These are phyloP conservation scores for Lamellibrachia satsuma DNA, from an alignment of 2,888 invertebrate species.

Conservation along the genomic window DNA sequence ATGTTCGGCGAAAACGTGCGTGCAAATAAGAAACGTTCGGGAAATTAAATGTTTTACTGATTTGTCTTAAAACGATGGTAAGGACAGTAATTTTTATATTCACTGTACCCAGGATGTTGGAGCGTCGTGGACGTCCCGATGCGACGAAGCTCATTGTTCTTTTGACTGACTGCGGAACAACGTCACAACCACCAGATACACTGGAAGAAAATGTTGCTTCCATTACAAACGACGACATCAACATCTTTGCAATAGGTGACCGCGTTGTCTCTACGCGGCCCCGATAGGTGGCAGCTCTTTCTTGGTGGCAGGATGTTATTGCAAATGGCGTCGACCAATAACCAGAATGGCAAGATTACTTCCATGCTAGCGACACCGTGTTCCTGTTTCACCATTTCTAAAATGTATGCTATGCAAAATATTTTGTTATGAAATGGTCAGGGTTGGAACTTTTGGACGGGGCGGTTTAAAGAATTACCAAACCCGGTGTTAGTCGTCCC, in stretches of 20 bases:
- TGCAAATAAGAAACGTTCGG: no score
- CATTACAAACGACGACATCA: not conserved
- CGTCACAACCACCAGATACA: not conserved
- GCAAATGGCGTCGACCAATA: no score
- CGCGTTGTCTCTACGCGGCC: not conserved
- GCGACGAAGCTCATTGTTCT: not conserved
- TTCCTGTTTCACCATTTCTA: no score
- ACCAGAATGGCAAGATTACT: no score
- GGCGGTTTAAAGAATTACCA: no score
- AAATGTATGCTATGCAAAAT: no score
- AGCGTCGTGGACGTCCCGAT: not conserved
- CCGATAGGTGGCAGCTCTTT: not conserved
- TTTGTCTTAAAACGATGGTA: not conserved
- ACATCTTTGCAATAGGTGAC: slow-evolving; percentile 6
- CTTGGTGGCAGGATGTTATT: not conserved
- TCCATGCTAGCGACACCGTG: no score
- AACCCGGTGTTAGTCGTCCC: no score
- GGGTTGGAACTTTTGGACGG: no score
- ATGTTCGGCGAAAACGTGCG: no score
- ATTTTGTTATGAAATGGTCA: no score
- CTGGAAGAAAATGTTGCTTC: not conserved
- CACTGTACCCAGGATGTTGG: not conserved
- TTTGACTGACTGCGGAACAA: not conserved
- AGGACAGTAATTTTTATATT: no score
- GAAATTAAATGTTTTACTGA: not conserved